Base-by-base conservation (phyloP, 2,888 invertebrate species). In the Leucozona laternaria region DNA sequence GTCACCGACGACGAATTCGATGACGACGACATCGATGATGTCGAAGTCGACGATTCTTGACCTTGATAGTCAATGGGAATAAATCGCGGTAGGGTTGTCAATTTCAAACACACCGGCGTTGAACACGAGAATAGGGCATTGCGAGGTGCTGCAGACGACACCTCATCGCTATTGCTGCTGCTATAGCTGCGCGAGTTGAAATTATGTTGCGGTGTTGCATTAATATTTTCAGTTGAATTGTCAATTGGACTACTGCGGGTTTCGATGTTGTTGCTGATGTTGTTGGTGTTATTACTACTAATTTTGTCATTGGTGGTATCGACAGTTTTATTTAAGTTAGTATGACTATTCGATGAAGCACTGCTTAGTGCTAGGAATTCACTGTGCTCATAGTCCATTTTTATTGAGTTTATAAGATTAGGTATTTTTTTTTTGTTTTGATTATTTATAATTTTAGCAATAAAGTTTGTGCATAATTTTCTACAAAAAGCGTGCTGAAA, bases 91-190 rank as follows among this genome's bases (percentile, higher is more conserved):
- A 77, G 76, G 57, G 86, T 75, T 57, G 68, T 79, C 25, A 82
- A 85, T 80, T 88, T 89, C 73, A 89, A 88, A 72, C 89, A 89
- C 22, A 88, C 89, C 43, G 89, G 89, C 58, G 88, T 88, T 43
- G 88, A 86, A 70, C 89, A 90, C 79, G 89, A 89, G 73, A 90
- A 89, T 58, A 90, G 87, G 5, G 89, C 89, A 88, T 88, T 93
- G 92, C 91, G 93, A 92, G 92, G 94, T 93, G 94, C 28, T 50
- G 37, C 70, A 17, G 43, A n/a, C 43, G 66, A 50, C 55, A 64
- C 72, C 60, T 80, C 88, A 45, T 83, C 80, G 66, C 68, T 87
- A 25, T 55, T 73, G n/a, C 64, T 81, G 66, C 78, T 84, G 43
- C 80, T 78, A 58, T 55, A 75, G 13, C 79, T 77, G 55, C 75